Conservation (phyloP, 2,797 vertebrate species). For the Microctenopoma lineatum region DNA sequence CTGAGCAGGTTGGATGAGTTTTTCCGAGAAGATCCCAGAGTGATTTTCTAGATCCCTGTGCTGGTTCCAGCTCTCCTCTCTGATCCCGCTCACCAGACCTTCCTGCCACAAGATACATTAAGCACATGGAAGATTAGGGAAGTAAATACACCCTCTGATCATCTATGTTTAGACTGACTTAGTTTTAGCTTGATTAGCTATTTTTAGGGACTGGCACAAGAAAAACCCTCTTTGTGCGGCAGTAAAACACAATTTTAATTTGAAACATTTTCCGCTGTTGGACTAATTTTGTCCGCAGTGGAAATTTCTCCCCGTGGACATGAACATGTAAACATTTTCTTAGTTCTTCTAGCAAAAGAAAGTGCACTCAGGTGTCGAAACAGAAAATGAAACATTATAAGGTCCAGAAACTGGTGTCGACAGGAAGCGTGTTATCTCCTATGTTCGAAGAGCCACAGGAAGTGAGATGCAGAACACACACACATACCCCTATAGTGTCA, state of each 20-base stretch:
- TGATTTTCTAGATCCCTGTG: constrained; percentile 70
- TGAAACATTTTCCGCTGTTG: constrained; percentile 5
- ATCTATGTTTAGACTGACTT: neutral
- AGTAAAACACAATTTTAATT: neutral
- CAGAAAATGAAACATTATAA: neutral
- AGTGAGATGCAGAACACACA: constrained; percentile 7
- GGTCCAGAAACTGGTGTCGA: neutral
- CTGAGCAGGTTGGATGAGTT: constrained; percentile 61
- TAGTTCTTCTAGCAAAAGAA: no score
- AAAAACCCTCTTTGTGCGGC: neutral
- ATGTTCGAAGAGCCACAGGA: neutral
- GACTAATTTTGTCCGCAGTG: no score
- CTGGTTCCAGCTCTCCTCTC: constrained; percentile 75
- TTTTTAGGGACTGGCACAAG: neutral
- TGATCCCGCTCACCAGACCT: constrained; percentile 68
- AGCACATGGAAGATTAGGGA: constrained; percentile 16
- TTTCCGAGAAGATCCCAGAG: constrained; percentile 69
- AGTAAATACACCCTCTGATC: constrained; percentile 17
- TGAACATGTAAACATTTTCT: no score
- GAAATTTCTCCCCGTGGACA: no score
- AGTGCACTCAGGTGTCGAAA: no score
- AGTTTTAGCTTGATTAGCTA: neutral
- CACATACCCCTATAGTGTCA: constrained; percentile 61
- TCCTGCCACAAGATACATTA: constrained; percentile 63
- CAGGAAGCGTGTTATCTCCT: constrained; percentile 6